Conservation (phyloP, 2,797 vertebrate genomes). For the Oreochromis mossambicus region DNA sequence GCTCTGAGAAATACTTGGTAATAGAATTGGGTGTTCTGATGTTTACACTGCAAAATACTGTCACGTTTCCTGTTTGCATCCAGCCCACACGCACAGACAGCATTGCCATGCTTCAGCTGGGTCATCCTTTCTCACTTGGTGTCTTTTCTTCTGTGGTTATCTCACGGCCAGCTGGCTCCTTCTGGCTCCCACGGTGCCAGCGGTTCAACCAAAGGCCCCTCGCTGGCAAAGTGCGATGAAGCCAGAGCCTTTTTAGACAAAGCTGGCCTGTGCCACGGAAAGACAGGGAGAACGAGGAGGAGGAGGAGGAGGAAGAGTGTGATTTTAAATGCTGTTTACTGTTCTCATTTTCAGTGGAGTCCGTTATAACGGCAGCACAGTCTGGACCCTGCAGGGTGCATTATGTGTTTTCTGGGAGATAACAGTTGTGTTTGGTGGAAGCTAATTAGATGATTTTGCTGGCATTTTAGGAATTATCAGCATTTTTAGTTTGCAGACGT, state of each 20-base stretch:
- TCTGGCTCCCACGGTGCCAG: conserved; percentile 7
- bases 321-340: not conserved
- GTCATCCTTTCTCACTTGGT: not conserved
- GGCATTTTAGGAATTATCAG: not conserved
- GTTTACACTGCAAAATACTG: conserved; percentile 6
- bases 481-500: not conserved
- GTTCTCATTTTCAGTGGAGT: not conserved
- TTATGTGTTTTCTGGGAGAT: not conserved
- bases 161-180: conserved; percentile 17
- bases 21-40: not conserved
- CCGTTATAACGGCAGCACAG: not conserved
- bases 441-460: not conserved
- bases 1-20: not conserved
- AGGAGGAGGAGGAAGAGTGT: not conserved
- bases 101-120: not conserved
- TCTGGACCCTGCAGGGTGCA: not conserved
- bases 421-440: not conserved
- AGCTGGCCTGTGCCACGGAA: not conserved
- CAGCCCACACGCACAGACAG: not conserved
- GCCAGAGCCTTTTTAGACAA: not conserved
- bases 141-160: conserved; percentile 10
- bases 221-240: not conserved
- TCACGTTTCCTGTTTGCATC: conserved; percentile 4
- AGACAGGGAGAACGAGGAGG: not conserved
- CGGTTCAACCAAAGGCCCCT: conserved; percentile 22